These are phyloP conservation scores for Pocillopora verrucosa DNA, from an alignment of 64 coral and sea anemone species.

Conservation along the genomic window DNA sequence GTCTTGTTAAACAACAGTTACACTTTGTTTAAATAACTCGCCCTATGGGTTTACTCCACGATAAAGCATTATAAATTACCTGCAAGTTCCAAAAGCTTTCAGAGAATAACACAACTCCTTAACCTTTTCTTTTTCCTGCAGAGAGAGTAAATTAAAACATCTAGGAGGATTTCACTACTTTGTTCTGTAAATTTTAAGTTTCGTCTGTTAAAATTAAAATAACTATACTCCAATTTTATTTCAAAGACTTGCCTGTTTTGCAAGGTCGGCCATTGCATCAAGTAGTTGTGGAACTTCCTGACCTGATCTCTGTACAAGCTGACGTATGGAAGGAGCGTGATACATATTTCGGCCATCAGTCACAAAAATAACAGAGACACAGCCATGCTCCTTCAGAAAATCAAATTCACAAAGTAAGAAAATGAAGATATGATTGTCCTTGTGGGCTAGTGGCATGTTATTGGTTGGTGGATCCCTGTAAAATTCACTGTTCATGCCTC, in stretches of 20 bases:
- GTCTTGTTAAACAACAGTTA: no score
- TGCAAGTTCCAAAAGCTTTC: constrained; percentile 69
- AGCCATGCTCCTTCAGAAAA: constrained; percentile 58
- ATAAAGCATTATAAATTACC: not conserved
- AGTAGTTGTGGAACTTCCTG: constrained; percentile 17
- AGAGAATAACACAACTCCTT: constrained; percentile 46
- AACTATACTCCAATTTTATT: no score
- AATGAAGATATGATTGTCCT: not conserved
- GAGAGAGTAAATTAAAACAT: not conserved
- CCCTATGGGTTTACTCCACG: not conserved
- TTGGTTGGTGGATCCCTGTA: no score
- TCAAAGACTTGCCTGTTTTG: not conserved
- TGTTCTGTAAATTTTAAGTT: not conserved
- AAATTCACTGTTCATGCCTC: no score
- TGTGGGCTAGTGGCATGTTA: no score
- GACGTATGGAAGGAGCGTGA: constrained; percentile 22
- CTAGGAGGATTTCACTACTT: not conserved
- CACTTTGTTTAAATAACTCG: not conserved
- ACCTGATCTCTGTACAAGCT: constrained; percentile 31
- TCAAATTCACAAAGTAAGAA: not conserved
- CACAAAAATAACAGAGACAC: constrained; percentile 63
- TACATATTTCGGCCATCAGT: constrained; percentile 54
- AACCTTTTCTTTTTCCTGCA: constrained; percentile 47
- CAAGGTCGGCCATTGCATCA: constrained; percentile 35
- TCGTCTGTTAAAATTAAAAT: no score